phyloP scores from a whole-genome alignment of 2,888 invertebrate genomes.

The Mongoloraphidia duomilia region DNA sequence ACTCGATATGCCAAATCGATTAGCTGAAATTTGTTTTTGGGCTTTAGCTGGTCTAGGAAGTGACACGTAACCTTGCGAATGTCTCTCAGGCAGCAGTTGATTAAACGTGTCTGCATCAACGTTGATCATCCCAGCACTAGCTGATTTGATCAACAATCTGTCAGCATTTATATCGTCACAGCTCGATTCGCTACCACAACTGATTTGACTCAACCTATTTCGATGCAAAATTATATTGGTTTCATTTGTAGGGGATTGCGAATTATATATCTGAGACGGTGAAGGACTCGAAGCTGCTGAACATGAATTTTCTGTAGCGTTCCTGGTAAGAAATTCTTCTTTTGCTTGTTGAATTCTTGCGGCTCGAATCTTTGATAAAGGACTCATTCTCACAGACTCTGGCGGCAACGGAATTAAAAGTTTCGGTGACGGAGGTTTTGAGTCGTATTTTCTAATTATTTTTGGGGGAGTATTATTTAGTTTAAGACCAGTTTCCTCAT shows the following conservation, averaged over 20 bases:
- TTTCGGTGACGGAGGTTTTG: conserved; percentile 24
- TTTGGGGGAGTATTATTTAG: conserved; percentile 26
- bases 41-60: conserved; percentile 30
- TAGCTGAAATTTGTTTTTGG: conserved; percentile 24
- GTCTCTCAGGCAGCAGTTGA: conserved; percentile 32
- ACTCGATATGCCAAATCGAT: conserved; percentile 35
- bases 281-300: too few species aligned
- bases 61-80: conserved; percentile 35
- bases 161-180: conserved; percentile 28
- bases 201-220: conserved; percentile 41
- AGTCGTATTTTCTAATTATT: conserved; percentile 25
- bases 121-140: conserved; percentile 66
- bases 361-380: conserved; percentile 32
- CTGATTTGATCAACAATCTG: conserved; percentile 47
- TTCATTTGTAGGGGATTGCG: too few species aligned
- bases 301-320: too few species aligned
- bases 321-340: conserved; percentile 49
- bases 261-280: too few species aligned
- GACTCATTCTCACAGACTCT: conserved; percentile 9
- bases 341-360: conserved; percentile 53
- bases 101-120: conserved; percentile 46
- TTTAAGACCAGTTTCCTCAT: conserved; percentile 19
- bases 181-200: conserved; percentile 45
- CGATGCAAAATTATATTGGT: conserved; percentile 8
- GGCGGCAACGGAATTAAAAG: conserved; percentile 14